A percentile compares a stretch with the other conserved stretches of the same genome.
Evolutionary conservation across 2,113 vertebrate genomes (phyloP).

Genomic region (Trachemys scripta): DNA sequence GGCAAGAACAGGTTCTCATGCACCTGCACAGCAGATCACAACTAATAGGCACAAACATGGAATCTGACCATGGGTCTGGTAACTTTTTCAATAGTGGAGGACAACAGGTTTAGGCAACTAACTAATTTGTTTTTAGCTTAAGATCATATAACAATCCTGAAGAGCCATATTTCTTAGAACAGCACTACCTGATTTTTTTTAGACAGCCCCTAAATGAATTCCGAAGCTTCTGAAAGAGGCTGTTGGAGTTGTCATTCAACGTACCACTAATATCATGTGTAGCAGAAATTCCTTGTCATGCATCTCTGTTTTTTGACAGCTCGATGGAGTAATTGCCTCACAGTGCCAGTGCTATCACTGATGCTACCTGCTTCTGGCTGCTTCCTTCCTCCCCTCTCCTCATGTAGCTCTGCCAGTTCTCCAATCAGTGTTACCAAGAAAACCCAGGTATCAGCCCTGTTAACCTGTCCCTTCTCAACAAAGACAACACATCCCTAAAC

Average conservation of each 20-base stretch:
- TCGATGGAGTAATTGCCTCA: conserved; percentile 12
- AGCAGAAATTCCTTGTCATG: conserved; percentile 6
- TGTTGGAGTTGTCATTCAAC: rapidly evolving
- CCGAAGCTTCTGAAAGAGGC: background rate
- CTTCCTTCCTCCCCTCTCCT: background rate
- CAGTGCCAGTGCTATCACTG: background rate
- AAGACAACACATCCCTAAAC: background rate
- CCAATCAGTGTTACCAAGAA: background rate
- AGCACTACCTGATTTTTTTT: background rate
- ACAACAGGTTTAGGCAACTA: background rate
- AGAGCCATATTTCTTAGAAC: background rate
- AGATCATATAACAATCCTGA: background rate
- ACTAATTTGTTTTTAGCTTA: background rate
- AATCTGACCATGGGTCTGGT: background rate
- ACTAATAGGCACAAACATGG: background rate
- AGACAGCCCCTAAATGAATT: background rate
- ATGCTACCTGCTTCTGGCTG: background rate
- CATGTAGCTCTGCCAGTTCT: background rate
- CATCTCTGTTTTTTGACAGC: background rate
- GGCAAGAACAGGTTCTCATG: background rate
- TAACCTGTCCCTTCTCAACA: background rate
- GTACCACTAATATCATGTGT: background rate
- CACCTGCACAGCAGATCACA: background rate
- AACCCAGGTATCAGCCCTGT: background rate
- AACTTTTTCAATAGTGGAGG: background rate